phyloP scores from a whole-genome alignment of 2,888 invertebrate genomes.

The Dryocosmus kuriphilus region DNA sequence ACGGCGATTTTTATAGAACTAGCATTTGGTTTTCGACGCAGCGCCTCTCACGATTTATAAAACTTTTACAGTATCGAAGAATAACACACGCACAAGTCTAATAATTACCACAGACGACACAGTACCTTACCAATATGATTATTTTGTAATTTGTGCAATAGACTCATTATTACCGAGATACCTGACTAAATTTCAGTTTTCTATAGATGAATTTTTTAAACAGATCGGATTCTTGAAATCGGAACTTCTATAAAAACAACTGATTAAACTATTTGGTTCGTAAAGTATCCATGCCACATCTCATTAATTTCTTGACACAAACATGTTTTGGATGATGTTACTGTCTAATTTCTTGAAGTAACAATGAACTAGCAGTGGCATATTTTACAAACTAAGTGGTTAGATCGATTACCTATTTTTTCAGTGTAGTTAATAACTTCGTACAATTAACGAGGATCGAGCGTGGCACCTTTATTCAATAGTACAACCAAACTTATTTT shows the following conservation, averaged over 20 bases:
- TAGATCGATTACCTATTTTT: no score
- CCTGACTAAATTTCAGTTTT: neutral
- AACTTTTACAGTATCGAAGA: conserved; percentile 17
- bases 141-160: conserved; percentile 9
- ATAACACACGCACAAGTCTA: conserved; percentile 1
- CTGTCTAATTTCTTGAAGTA: no score
- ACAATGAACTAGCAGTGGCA: no score
- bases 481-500: no score
- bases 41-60: conserved; percentile 8
- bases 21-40: neutral
- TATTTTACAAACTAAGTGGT: no score
- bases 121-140: neutral
- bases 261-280: no score
- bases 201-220: neutral
- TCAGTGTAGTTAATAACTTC: no score
- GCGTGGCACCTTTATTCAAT: no score
- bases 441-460: no score
- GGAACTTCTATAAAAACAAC: neutral
- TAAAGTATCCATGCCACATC: no score
- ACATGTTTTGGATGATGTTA: no score
- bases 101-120: conserved; percentile 15
- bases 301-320: no score
- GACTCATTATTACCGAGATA: neutral
- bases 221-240: neutral
- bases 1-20: neutral